Conservation (phyloP, 1,140 invertebrate species). For the Bathynomus jamesi region DNA sequence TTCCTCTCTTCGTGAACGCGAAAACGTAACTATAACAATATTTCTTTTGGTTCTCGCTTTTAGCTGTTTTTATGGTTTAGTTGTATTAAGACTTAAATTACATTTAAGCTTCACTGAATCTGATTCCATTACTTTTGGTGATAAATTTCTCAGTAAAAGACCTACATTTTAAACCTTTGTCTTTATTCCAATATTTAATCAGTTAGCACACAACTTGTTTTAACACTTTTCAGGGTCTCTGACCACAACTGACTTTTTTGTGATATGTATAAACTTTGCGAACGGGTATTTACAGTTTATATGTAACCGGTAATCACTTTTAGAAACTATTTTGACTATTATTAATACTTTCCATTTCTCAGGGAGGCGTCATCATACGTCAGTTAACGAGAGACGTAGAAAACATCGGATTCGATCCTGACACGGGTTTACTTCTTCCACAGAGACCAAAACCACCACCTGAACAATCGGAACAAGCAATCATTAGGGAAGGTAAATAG, state of each 20-base stretch:
- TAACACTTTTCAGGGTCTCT: no score
- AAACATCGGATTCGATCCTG: conserved; percentile 53
- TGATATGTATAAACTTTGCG: no score
- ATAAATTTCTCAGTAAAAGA: no score
- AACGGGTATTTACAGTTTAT: no score
- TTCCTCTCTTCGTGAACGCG: conserved; percentile 2
- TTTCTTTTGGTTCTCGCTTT: background rate
- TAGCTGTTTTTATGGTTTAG: background rate
- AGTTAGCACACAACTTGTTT: no score
- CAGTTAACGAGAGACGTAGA: conserved; percentile 61
- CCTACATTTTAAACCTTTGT: no score
- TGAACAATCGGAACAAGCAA: conserved; percentile 24
- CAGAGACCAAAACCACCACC: conserved; percentile 36
- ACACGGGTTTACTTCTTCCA: conserved; percentile 46
- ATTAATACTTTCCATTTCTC: no score
- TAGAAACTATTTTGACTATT: no score
- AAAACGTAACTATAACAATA: background rate
- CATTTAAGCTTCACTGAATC: background rate
- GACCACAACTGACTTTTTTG: no score
- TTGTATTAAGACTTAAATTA: background rate
- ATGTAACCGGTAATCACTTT: no score
- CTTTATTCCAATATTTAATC: no score
- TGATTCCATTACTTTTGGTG: no score
- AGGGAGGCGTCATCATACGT: conserved; percentile 64
- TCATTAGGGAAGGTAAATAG: conserved; percentile 34